Conservation (phyloP, 2,113 vertebrate species). For the Myrmecobius fasciatus region DNA sequence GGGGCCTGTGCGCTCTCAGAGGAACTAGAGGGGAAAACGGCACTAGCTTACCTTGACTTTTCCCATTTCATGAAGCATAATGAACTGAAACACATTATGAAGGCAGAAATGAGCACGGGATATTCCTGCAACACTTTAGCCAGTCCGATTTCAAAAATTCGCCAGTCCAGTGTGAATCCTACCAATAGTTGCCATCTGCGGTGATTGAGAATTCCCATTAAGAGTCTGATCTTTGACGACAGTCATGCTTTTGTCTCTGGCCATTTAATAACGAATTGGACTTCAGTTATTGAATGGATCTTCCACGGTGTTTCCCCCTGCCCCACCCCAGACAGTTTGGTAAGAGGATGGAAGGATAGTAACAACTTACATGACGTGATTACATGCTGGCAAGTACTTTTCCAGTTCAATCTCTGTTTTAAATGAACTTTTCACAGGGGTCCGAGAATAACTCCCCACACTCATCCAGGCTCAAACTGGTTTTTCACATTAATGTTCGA, state of each 20-base stretch:
- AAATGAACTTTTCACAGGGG: constrained; percentile 67
- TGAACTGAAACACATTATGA: constrained; percentile 63
- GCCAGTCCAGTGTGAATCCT: constrained; percentile 49
- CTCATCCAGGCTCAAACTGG: constrained; percentile 42
- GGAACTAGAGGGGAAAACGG: constrained; percentile 50
- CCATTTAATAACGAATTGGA: constrained; percentile 71
- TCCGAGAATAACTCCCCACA: constrained; percentile 74
- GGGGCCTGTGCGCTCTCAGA: constrained; percentile 56
- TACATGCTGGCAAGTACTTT: constrained; percentile 62
- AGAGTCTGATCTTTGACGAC: constrained; percentile 66
- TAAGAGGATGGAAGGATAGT: constrained; percentile 73
- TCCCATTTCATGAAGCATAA: constrained; percentile 68
- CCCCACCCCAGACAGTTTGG: constrained; percentile 60
- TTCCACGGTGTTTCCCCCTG: constrained; percentile 62
- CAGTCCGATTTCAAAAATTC: constrained; percentile 58
- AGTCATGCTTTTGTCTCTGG: constrained; percentile 63
- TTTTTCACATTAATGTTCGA: constrained; percentile 72
- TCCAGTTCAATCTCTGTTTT: constrained; percentile 69
- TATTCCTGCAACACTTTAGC: constrained; percentile 68
- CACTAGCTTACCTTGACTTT: constrained; percentile 61
- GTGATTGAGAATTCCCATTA: constrained; percentile 58
- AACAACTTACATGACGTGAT: constrained; percentile 70
- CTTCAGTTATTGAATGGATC: constrained; percentile 57
- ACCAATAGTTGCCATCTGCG: constrained; percentile 56
- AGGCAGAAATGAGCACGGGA: constrained; percentile 63